These are phyloP conservation scores for Novumbra hubbsi DNA, from an alignment of 2,797 vertebrate species.

Conservation along the genomic window DNA sequence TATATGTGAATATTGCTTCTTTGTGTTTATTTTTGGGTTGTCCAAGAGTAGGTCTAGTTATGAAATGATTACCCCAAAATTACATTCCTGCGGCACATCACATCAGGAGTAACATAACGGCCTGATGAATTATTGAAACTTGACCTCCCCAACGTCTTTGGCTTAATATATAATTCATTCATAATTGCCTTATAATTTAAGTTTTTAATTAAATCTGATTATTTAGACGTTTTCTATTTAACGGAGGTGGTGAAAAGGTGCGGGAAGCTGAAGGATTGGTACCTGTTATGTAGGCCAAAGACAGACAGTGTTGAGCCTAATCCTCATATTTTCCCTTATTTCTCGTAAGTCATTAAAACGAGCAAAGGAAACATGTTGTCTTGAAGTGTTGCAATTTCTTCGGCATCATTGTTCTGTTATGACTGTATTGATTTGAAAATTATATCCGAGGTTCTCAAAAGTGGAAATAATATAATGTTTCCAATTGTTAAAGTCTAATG, in stretches of 20 bases:
- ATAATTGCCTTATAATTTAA: conserved; percentile 46
- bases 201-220: conserved; percentile 47
- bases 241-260: conserved; percentile 2
- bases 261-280: background rate
- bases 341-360: background rate
- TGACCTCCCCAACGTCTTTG: conserved; percentile 69
- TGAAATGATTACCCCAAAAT: conserved; percentile 11
- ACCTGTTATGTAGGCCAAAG: background rate
- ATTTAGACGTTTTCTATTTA: conserved; percentile 19
- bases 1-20: background rate
- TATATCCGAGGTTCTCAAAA: background rate
- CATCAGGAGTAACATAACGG: conserved; percentile 50
- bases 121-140: conserved; percentile 61
- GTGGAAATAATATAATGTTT: background rate
- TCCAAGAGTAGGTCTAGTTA: background rate
- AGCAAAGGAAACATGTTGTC: background rate
- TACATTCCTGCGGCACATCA: conserved; percentile 61
- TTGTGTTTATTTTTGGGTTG: background rate
- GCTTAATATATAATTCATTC: conserved; percentile 61
- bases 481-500: background rate
- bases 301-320: background rate
- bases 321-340: background rate
- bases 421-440: background rate
- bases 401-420: background rate
- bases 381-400: background rate